phyloP scores from a whole-genome alignment of 2,113 vertebrate genomes.

The Lophochroa leadbeateri region DNA sequence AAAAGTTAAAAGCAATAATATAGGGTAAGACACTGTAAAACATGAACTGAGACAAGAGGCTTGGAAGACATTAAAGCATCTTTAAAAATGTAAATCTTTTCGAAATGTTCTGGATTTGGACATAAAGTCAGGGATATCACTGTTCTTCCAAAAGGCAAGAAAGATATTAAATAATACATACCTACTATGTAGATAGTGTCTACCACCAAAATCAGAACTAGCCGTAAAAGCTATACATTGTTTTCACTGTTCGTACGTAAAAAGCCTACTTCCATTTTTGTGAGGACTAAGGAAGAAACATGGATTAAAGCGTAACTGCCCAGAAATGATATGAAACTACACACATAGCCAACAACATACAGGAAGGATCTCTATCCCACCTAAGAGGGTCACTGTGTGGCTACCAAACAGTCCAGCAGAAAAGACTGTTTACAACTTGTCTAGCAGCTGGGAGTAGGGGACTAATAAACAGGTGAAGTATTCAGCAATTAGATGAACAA shows the following conservation, averaged over 20 bases:
- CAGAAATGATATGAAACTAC: not conserved
- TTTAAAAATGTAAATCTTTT: not conserved
- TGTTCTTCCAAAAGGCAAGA: not conserved
- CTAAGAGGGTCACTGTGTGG: not conserved
- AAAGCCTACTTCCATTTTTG: not conserved
- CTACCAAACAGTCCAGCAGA: not conserved
- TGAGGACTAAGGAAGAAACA: not conserved
- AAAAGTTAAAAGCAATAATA: not conserved
- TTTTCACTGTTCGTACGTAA: not conserved
- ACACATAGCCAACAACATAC: rapidly evolving
- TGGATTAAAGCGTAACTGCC: not conserved
- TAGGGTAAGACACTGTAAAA: not conserved
- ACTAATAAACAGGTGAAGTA: not conserved
- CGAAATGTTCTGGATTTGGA: not conserved
- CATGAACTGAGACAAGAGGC: not conserved
- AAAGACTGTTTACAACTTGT: not conserved
- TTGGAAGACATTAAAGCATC: not conserved
- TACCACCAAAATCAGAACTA: not conserved
- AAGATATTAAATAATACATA: not conserved
- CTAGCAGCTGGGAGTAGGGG: not conserved
- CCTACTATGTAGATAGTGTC: not conserved
- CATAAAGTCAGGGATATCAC: not conserved
- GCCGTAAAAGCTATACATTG: not conserved
- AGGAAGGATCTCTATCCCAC: not conserved
- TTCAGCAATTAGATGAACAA: not conserved